phyloP scores from a whole-genome alignment of 2,888 invertebrate species.

The Lathronympha strigana region DNA sequence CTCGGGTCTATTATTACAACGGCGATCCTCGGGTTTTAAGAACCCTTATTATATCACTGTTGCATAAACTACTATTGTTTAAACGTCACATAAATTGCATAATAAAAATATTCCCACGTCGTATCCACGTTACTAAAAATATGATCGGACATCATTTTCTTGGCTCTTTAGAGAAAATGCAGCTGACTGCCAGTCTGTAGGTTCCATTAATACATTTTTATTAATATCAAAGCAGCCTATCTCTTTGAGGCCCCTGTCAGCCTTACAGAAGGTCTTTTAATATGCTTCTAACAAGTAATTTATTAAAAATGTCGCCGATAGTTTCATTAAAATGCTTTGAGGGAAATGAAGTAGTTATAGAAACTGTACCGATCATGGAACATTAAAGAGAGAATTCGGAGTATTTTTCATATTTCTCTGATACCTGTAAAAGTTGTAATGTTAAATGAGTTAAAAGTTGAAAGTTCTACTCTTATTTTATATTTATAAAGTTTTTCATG shows the following conservation, averaged over 20 bases:
- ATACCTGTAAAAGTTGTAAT: too few relatives aligned
- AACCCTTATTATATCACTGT: too few relatives aligned
- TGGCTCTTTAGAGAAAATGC: slow-evolving; percentile 82
- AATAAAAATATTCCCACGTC: slow-evolving; percentile 32
- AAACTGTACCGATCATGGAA: too few relatives aligned
- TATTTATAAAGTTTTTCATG: too few relatives aligned
- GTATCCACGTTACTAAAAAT: slow-evolving; percentile 56
- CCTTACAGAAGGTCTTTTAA: slow-evolving; percentile 53
- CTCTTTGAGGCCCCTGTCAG: slow-evolving; percentile 60
- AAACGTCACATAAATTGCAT: not conserved
- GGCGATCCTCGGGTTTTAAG: too few relatives aligned
- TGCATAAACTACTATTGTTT: too few relatives aligned
- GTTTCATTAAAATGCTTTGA: not conserved
- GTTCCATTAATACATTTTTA: slow-evolving; percentile 80
- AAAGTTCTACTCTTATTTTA: too few relatives aligned
- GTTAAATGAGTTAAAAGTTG: too few relatives aligned
- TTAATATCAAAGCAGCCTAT: slow-evolving; percentile 69
- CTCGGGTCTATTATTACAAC: too few relatives aligned
- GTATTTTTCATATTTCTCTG: too few relatives aligned
- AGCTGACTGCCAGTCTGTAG: slow-evolving; percentile 76
- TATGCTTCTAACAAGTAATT: slow-evolving; percentile 36
- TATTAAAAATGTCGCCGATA: slow-evolving; percentile 31
- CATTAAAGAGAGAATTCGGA: too few relatives aligned
- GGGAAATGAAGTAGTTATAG: not conserved
- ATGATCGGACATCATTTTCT: slow-evolving; percentile 79